phyloP scores from a whole-genome alignment of 2,888 invertebrate species.

The Hipparchia sbordonii region DNA sequence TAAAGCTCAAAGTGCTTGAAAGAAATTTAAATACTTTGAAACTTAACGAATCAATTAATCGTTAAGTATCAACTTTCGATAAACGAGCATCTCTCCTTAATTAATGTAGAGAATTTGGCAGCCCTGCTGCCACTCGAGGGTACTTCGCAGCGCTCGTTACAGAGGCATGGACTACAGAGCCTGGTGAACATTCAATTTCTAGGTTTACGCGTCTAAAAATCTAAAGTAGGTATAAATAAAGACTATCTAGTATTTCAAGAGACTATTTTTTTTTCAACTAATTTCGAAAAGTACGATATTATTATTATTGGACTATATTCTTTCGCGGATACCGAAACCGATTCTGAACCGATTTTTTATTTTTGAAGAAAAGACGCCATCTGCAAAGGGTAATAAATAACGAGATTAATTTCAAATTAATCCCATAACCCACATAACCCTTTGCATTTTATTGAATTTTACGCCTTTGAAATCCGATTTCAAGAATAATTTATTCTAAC shows the following conservation, averaged over 20 bases:
- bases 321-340: too few species aligned
- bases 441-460: too few species aligned
- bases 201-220: slow-evolving; percentile 10
- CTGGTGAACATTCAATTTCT: slow-evolving; percentile 33
- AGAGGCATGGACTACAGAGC: slow-evolving; percentile 36
- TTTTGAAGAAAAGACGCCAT: too few species aligned
- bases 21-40: background rate
- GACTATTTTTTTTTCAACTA: background rate
- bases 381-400: too few species aligned
- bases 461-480: too few species aligned
- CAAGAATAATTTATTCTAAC: too few species aligned
- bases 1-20: background rate
- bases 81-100: slow-evolving; percentile 39
- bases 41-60: slow-evolving; percentile 30
- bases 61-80: slow-evolving; percentile 32
- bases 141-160: slow-evolving; percentile 43
- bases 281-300: too few species aligned
- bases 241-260: background rate
- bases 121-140: slow-evolving; percentile 46
- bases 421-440: too few species aligned
- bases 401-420: too few species aligned
- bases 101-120: slow-evolving; percentile 44
- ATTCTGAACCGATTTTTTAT: too few species aligned
- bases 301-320: too few species aligned
- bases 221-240: background rate